Conservation (phyloP, 2,797 vertebrate genomes). For the Buphagus erythrorhynchus region DNA sequence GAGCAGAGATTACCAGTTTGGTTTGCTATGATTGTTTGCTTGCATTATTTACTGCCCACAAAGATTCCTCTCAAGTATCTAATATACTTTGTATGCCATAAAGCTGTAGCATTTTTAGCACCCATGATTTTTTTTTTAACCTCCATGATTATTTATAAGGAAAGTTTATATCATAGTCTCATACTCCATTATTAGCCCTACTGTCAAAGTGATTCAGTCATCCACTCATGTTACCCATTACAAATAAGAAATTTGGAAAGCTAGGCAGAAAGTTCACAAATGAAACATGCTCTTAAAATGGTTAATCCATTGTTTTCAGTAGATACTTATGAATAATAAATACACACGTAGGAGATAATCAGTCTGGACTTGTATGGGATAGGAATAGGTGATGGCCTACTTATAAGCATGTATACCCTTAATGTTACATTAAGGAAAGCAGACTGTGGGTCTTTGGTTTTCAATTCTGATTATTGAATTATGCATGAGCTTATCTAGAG, state of each 20-base stretch:
- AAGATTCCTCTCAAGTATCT: not conserved
- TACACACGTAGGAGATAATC: not conserved
- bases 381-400: not conserved
- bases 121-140: not conserved
- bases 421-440: not conserved
- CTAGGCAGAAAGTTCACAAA: not conserved
- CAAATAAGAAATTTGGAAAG: not conserved
- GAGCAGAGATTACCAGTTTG: not conserved
- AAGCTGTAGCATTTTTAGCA: not conserved
- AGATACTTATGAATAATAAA: not conserved
- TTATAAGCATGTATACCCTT: not conserved
- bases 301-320: not conserved
- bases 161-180: not conserved
- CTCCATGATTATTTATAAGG: not conserved
- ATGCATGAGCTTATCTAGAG: not conserved
- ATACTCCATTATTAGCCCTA: not conserved
- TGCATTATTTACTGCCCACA: not conserved
- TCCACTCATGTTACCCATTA: not conserved
- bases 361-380: not conserved
- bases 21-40: not conserved
- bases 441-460: not conserved
- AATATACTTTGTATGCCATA: not conserved
- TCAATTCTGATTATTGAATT: not conserved
- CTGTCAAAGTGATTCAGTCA: not conserved
- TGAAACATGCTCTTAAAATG: not conserved